Evolutionary conservation across 2,113 vertebrate species (phyloP).

Genomic region (Pygoscelis adeliae): DNA sequence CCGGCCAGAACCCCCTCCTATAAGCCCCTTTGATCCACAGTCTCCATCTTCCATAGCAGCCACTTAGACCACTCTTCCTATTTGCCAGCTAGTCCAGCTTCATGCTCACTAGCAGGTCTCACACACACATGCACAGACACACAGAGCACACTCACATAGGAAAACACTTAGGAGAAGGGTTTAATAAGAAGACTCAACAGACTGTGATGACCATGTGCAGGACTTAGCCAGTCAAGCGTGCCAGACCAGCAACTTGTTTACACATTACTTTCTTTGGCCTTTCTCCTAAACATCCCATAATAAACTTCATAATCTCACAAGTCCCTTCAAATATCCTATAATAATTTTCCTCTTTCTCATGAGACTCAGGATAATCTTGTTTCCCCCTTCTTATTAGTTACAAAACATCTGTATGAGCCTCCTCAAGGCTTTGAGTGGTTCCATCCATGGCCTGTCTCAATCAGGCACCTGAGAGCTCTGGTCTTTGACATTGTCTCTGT

Average conservation of each 20-base stretch:
- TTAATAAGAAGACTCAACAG: not conserved
- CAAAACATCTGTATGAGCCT: not conserved
- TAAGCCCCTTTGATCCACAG: not conserved
- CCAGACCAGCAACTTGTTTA: not conserved
- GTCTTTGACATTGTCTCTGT: not conserved
- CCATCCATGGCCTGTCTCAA: not conserved
- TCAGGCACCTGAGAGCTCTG: not conserved
- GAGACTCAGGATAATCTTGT: not conserved
- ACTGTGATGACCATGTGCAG: not conserved
- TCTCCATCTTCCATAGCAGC: not conserved
- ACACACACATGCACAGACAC: too few species aligned
- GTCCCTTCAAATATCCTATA: not conserved
- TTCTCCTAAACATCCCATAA: not conserved
- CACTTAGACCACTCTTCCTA: not conserved
- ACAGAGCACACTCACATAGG: rapidly evolving
- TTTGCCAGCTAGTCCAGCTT: not conserved
- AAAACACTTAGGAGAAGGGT: not conserved
- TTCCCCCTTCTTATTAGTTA: not conserved
- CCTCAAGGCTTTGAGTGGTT: not conserved
- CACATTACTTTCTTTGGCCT: not conserved
- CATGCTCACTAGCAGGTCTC: not conserved
- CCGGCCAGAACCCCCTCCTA: not conserved
- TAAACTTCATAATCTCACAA: not conserved
- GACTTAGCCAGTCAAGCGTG: not conserved
- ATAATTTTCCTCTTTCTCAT: not conserved